These are phyloP conservation scores for Percopsis omiscomaycus DNA, from an alignment of 2,797 vertebrate species.

Conservation along the genomic window DNA sequence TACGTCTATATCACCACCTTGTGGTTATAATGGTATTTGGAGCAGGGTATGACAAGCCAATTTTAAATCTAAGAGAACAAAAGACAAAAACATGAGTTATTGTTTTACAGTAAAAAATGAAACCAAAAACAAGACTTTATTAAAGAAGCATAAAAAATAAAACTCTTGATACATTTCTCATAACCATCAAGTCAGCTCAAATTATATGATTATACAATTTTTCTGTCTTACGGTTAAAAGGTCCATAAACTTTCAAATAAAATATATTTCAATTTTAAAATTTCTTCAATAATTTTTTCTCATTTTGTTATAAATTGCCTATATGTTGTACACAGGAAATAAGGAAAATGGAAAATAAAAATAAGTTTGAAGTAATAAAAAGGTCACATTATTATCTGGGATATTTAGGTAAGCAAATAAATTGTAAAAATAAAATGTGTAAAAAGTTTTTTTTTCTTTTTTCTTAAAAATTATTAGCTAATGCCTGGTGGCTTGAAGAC, in stretches of 20 bases:
- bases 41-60: not conserved
- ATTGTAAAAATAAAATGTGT: constrained; percentile 91
- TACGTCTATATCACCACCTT: not conserved
- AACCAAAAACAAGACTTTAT: constrained; percentile 86
- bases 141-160: constrained; percentile 97
- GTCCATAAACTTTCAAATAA: constrained; percentile 99
- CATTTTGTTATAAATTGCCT: constrained; percentile 96
- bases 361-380: constrained; percentile 83
- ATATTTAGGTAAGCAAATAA: constrained; percentile 84
- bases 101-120: constrained; percentile 85
- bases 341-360: constrained; percentile 83
- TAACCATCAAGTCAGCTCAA: constrained; percentile 95
- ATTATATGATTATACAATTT: constrained; percentile 90
- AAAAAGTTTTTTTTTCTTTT: constrained; percentile 75
- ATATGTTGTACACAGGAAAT: constrained; percentile 93
- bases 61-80: constrained; percentile 16
- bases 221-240: constrained; percentile 92
- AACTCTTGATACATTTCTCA: constrained; percentile 99
- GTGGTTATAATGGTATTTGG: not conserved
- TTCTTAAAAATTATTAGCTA: constrained; percentile 83
- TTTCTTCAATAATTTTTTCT: constrained; percentile 94
- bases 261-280: constrained; percentile 99
- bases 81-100: constrained; percentile 53
- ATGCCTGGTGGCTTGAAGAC: constrained; percentile 81
- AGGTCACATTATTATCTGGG: constrained; percentile 86